Evolutionary conservation across 2,888 invertebrate genomes (phyloP), one percentile per base, ranked within the genome.

Genomic region (Brachyopa scutellaris): DNA sequence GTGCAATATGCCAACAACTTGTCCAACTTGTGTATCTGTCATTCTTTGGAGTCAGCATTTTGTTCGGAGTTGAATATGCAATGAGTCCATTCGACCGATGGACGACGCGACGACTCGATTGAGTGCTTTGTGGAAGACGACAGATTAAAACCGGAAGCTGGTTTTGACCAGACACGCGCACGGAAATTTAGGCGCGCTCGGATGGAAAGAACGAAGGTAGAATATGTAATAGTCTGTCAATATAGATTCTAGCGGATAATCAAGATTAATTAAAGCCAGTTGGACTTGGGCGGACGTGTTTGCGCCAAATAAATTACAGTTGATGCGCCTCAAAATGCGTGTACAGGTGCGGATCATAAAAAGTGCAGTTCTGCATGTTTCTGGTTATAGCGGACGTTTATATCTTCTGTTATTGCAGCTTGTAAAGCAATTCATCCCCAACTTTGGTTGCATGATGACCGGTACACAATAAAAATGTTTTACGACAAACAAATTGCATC

Each of bases 1-100:
- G 49, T 78, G 57, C 78, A 70, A 51, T 64, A 53, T 64, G 53
- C 21, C 61, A 49, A n/a, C 38, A 73, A 57, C 40, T 57, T 47
- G 55, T 66, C 55, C 13, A 21, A 5, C 15, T 13, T n/a, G n/a
- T 23, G 9, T 11, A n/a, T 13, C 19, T 36, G 29, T 33, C 13
- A 57, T 59, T 66, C 19, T 47, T 3, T 42, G 2, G 19, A 26
- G 33, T 55, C 55, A 66, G 47, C 33, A n/a, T 15, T 23, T 19
- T 1, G 15, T 36, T 19, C 33, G 9, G 29, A 42, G 33, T 45
- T 42, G 42, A 29, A 57, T 21, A 53, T 33, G 19, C 31, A 53
- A 76, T 61, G 42, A 45, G 13, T 62, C 1, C 2, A 31, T n/a
- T n/a, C n/a, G n/a, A n/a, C n/a, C n/a, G n/a, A n/a, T n/a, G n/a